Base-by-base conservation (phyloP, 35 echinoderm and acorn worm species). In the Patiria miniata region DNA sequence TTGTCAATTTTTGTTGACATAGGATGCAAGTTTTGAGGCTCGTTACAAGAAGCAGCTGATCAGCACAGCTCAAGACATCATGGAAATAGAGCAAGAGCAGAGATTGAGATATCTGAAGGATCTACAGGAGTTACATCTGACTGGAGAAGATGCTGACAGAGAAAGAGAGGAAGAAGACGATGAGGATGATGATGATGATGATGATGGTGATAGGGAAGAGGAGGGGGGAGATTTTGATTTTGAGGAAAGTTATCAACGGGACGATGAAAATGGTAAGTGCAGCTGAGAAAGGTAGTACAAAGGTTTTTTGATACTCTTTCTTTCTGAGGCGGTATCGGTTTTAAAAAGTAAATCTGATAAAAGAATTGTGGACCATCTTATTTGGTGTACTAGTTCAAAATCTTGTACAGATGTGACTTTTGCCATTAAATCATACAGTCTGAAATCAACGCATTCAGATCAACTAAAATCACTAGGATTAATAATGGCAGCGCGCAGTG, bases 21-120 rank as follows among this genome's bases (percentile, higher is more conserved):
- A 89, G 87, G 78, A 89, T 82, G 32, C 79, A 7, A 36, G 56
- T 33, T 81, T 80, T 40, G 87, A 89, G 60, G 77, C 58, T 2
- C 21, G 58, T 6, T 89, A 61, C 57, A 80, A 89, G 40, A 39
- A 68, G 23, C 32, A 36, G 26, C 77, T 89, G 7, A 19, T 81
- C 0, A 78, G 42, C 55, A 39, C 79, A 50, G 78, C 78, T 21
- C 29, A 82, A 44, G 87, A 89, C 6, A 36, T 81, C 28, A 81
- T 53, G 40, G 87, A 81, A 22, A 12, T 89, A 37, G 79, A 80
- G 17, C n/a, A 82, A 14, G 21, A 29, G 10, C 26, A 39, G 15
- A 42, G 39, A 39, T 36, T 59, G 40, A 32, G 78, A 15, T 81
- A 59, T 28, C 40, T 36, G 57, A 36, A 37, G 12, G 57, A 36